Evolutionary conservation across 2,113 vertebrate species (phyloP), one percentile per base, ranked within the genome.

Genomic region (Vidua chalybeata): DNA sequence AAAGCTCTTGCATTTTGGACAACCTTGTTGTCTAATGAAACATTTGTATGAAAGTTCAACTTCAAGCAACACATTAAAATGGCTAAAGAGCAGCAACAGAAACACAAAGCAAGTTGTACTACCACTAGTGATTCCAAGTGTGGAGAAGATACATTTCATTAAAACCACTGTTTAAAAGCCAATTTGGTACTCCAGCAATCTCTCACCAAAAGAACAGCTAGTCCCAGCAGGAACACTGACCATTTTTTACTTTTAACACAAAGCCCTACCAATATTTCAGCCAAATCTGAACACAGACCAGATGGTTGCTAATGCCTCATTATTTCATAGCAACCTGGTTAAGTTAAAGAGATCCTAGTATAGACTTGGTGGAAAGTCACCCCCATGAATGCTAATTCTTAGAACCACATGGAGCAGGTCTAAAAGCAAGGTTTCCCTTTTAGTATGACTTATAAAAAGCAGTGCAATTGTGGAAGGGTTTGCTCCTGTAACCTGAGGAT

Each of bases 401-500:
- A 63, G 43, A 95, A 84, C 33, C 83, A 89, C 62, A 28, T 3
- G 52, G 66, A 95, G 59, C 15, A 63, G 61, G 41, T 82, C 68
- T 84, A 87, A 67, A 49, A 79, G 52, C 56, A 73, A 81, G 45
- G 78, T 81, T 90, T 87, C 83, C 56, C 80, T 91, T 94, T 80
- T 31, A 67, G 62, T 11, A 90, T 48, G 68, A 97, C 56, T 97
- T 80, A 96, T 75, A 82, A 94, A 97, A 95, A 95, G 54, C 74
- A 94, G 49, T 80, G 51, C 91, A 84, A 98, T 77, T 87, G 76
- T 95, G 87, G 80, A 98, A 97, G 87, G 83, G 68, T 90, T 97
- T 97, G 95, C 91, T 98, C 97, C 98, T 97, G 93, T 98, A 97
- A 98, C 98, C 98, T 98, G 98, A 96, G 97, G 89, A 93, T 97